Conservation (phyloP, 2,797 vertebrate species). For the Rhabdophis nuchalis region DNA sequence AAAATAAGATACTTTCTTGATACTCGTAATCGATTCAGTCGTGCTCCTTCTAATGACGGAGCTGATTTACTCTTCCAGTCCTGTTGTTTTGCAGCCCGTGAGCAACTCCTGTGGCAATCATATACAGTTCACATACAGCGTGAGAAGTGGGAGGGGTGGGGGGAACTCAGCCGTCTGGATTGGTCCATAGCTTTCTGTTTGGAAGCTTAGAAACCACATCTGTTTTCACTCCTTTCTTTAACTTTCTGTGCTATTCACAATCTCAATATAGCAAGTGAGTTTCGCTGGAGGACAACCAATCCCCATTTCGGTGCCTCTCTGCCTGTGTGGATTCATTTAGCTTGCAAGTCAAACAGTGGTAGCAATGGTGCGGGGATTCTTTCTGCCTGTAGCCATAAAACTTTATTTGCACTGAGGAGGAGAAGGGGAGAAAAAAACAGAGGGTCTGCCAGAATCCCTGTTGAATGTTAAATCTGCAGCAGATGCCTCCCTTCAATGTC, state of each 20-base stretch:
- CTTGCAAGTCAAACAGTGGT: slow-evolving; percentile 22
- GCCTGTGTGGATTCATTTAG: slow-evolving; percentile 45
- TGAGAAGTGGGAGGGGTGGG: background rate
- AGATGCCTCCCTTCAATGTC: slow-evolving; percentile 13
- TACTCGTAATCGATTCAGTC: background rate
- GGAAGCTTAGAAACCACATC: slow-evolving; percentile 24
- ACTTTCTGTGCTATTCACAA: background rate
- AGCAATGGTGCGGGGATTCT: slow-evolving; percentile 23
- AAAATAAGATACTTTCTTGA: background rate
- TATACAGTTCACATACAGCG: background rate
- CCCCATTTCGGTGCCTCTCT: slow-evolving; percentile 6
- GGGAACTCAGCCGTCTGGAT: background rate
- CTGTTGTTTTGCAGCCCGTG: background rate
- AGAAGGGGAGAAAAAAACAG: slow-evolving; percentile 3
- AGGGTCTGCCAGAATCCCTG: slow-evolving; percentile 15
- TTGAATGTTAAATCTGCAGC: slow-evolving; percentile 16
- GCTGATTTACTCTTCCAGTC: background rate
- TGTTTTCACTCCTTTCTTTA: slow-evolving; percentile 31
- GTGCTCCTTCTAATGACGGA: background rate
- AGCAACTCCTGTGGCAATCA: background rate
- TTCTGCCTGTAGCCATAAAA: slow-evolving; percentile 44
- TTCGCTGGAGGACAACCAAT: slow-evolving; percentile 19
- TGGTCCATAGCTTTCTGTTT: slow-evolving; percentile 39
- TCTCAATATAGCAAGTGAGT: slow-evolving; percentile 3
- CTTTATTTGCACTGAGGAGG: slow-evolving; percentile 24